Evolutionary conservation across 2,888 invertebrate species (phyloP).

Genomic region (Sesia bembeciformis): DNA sequence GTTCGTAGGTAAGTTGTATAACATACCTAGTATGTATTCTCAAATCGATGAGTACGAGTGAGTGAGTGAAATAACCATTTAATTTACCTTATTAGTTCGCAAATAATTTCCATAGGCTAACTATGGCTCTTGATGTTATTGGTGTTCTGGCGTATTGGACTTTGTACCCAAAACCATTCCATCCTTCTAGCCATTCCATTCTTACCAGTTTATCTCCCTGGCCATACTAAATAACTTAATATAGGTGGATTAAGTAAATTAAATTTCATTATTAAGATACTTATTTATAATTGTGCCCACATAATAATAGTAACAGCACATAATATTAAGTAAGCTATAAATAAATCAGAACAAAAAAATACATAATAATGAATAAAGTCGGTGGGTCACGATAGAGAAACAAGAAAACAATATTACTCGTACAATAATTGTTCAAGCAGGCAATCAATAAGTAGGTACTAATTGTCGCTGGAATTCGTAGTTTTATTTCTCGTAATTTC

Average conservation of each 20-base stretch:
- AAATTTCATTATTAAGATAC: not conserved
- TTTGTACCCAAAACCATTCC: no score
- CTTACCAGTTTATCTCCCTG: no score
- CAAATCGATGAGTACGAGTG: no score
- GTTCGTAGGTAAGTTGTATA: no score
- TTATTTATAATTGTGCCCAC: not conserved
- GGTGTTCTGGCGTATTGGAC: no score
- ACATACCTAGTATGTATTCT: no score
- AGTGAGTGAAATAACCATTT: no score
- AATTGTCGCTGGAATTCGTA: constrained; percentile 7
- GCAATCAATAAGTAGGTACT: not conserved
- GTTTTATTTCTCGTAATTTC: constrained; percentile 53
- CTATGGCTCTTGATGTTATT: no score
- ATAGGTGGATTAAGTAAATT: not conserved
- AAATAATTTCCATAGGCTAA: no score
- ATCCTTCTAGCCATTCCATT: no score
- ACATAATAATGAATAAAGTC: constrained; percentile 4
- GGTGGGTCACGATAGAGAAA: constrained; percentile 13
- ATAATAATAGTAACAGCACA: not conserved
- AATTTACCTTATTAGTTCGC: no score
- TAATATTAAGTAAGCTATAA: not conserved
- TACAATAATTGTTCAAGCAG: no score
- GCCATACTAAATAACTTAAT: not conserved
- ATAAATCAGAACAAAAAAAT: not conserved
- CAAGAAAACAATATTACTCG: not conserved